Base-by-base conservation (phyloP, 2,797 vertebrate species). In the Poeciliopsis presidionis region DNA sequence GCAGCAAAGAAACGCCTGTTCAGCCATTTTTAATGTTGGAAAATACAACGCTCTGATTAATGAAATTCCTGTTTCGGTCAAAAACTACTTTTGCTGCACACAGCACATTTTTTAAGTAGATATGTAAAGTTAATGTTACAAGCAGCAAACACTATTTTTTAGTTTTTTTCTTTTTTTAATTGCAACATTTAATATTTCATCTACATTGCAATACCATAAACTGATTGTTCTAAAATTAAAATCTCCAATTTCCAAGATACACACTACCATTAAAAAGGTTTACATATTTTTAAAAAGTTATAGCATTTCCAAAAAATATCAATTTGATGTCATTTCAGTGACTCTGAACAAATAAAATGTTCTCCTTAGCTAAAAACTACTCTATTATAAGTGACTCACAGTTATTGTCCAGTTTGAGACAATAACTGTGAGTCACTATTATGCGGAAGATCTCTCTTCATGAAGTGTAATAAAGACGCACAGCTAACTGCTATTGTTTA, bases 21-120 rank as follows among this genome's bases (percentile, higher is more conserved):
- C 88, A 83, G 87, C 88, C 84, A 86, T 89, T 91, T 92, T 82
- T 87, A 90, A 89, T 87, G 82, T 69, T 73, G 73, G 20, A 77
- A 85, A 82, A 47, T 73, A 73, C 36, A 81, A 30, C 2, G 5
- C 25, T 25, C 36, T 36, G 53, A 80, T 72, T 9, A 80, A 76
- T 76, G 30, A 72, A 53, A 65, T 3, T 71, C 72, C 72, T 76
- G 77, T 90, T 82, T 82, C 63, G 22, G 57, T 65, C 33, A 43
- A 73, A 63, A 77, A 77, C 63, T 80, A 2, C 41, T 47, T 81
- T 55, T 81, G 77, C 82, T 75, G 76, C 36, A 28, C 16, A 46
- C 72, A 82, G 72, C 14, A 9, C 70, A 43, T 86, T 73, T 69
- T 55, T 51, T 57, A 57, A 57, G 25, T 41, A 39, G 28, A 55